These are phyloP conservation scores for Montifringilla adamsi DNA, from an alignment of 2,113 vertebrate species.

Conservation along the genomic window DNA sequence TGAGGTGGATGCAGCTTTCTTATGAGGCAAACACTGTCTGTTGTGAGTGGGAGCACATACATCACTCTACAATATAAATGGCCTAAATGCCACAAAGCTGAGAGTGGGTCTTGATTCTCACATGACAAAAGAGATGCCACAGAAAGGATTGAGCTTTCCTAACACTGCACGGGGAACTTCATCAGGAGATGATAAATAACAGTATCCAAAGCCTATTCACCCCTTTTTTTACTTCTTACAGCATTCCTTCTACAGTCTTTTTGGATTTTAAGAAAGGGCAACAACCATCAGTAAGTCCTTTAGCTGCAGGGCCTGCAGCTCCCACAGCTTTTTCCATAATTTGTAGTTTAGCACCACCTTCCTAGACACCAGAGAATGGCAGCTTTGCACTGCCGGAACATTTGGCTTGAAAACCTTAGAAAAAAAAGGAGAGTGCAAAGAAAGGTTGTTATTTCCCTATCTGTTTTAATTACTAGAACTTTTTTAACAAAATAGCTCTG, in stretches of 20 bases:
- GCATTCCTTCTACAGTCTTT: not conserved
- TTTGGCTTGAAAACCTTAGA: conserved; percentile 71
- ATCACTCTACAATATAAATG: accelerated
- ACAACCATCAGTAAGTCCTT: not conserved
- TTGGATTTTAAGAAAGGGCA: not conserved
- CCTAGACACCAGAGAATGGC: conserved; percentile 77
- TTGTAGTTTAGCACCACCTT: conserved; percentile 84
- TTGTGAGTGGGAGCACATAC: not conserved
- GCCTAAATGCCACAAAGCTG: not conserved
- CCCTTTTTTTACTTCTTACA: not conserved
- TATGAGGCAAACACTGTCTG: not conserved
- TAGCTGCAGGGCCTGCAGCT: not conserved
- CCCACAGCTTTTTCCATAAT: conserved; percentile 79
- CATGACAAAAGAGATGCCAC: not conserved
- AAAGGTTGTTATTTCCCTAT: not conserved
- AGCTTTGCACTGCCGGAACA: conserved; percentile 77
- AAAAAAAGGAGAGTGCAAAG: not conserved
- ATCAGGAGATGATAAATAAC: not conserved
- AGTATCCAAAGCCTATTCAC: not conserved
- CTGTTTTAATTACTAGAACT: not conserved
- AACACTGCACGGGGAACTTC: not conserved
- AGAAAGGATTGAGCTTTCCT: not conserved
- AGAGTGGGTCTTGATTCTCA: not conserved
- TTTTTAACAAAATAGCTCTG: not conserved
- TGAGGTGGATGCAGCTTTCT: not conserved